Conservation (phyloP, 2,113 vertebrate species). For the Oncorhynchus nerka region DNA sequence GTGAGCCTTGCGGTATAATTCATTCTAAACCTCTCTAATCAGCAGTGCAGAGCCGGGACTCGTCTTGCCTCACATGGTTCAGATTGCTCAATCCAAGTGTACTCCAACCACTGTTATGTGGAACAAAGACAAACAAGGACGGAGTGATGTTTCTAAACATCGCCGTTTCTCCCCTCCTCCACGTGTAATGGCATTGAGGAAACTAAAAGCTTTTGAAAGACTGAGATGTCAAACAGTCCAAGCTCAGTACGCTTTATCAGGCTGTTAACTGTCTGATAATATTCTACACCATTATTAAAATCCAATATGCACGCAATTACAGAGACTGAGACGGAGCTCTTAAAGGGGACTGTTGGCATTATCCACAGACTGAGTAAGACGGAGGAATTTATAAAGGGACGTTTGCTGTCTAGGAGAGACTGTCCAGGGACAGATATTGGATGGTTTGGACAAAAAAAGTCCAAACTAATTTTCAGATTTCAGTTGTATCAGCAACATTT, state of each 20-base stretch:
- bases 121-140: background rate
- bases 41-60: background rate
- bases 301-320: constrained; percentile 64
- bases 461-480: no score
- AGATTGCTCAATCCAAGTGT: no score
- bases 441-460: no score
- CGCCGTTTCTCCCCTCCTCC: background rate
- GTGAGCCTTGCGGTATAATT: background rate
- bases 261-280: constrained; percentile 57
- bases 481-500: no score
- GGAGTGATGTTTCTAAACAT: no score
- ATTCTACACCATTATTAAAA: constrained; percentile 62
- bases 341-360: constrained; percentile 40
- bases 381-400: constrained; percentile 40
- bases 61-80: no score
- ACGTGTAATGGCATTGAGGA: constrained; percentile 46
- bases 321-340: constrained; percentile 36
- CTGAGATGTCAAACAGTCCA: constrained; percentile 76
- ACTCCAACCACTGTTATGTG: background rate
- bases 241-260: constrained; percentile 67
- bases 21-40: background rate
- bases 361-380: constrained; percentile 42
- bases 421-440: no score
- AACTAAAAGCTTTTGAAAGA: constrained; percentile 65
- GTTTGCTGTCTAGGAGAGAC: constrained; percentile 1